Base-by-base conservation (phyloP, 53 echinoderm and acorn worm genomes). In the Glandiceps talaboti region DNA sequence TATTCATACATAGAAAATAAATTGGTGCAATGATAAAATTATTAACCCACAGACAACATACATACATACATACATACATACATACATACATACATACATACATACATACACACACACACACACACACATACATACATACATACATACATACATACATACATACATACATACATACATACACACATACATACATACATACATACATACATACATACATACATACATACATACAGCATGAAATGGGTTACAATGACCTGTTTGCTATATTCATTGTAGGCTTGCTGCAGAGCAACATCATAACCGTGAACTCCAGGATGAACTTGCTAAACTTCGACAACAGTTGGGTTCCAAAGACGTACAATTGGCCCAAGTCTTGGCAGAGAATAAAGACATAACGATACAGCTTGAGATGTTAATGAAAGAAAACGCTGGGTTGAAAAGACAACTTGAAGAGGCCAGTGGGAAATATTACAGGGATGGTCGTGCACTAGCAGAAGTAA, bases 281-380 rank as follows among this genome's bases (percentile, higher is more conserved):
- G 79, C 85, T 0, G 88, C 84, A 25, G 96, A 95, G 81, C 84
- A 81, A 75, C 96, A 95, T 75, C 85, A 92, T 1, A 80, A 85
- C 82, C 85, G 90, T 28, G 89, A 85, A 26, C 75, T 95, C 75
- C 79, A 87, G 14, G 80, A 84, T 14, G 96, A 95, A 79, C 78
- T 95, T 1, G 85, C 88, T 6, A 90, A 82, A 73, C 79, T 92
- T 33, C 90, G 90, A 83, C 85, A 86, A 75, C 85, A 92, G 72
- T 90, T 90, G 79, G 90, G 85, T 20, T 90, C 92, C 81, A 95
- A 92, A 82, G 96, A 95, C 73, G 85, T 84, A 77, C 92, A 92
- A 77, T 81, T 92, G 80, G 88, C 92, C 31, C 92, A 92, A 72
- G 82, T 82, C 0, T 83, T 81, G 83, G 88, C 84, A n/a, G 82